Evolutionary conservation across 2,888 invertebrate genomes (phyloP).

Genomic region (Pachliopta kotzebuea): DNA sequence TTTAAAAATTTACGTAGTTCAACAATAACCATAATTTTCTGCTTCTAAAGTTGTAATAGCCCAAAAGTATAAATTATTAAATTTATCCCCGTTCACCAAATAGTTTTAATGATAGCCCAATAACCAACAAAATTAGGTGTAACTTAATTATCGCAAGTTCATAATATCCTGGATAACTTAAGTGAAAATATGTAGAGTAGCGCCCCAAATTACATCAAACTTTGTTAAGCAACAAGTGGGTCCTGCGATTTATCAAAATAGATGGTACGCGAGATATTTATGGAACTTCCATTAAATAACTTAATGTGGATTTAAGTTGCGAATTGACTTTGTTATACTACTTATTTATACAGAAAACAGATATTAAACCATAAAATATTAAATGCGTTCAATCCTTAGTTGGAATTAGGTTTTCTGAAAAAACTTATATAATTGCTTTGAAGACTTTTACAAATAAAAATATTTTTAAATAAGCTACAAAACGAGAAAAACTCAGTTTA

Average conservation of each 20-base stretch:
- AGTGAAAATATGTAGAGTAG: constrained; percentile 21
- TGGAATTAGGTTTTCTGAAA: neutral
- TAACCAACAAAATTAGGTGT: constrained; percentile 10
- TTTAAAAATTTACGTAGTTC: no score
- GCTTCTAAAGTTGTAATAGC: no score
- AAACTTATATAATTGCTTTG: neutral
- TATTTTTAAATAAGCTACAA: no score
- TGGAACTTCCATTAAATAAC: neutral
- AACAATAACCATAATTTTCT: no score
- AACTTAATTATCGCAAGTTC: constrained; percentile 24
- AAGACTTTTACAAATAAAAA: neutral
- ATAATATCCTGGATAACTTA: constrained; percentile 18
- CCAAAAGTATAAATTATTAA: no score
- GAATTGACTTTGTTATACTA: neutral
- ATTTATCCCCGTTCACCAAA: neutral
- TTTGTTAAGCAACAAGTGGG: constrained; percentile 20
- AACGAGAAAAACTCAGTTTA: no score
- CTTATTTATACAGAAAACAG: neutral
- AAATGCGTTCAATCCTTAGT: neutral
- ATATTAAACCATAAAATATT: neutral
- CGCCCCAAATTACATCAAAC: constrained; percentile 20
- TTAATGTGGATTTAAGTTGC: neutral
- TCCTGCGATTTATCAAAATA: constrained; percentile 19
- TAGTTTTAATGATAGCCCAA: neutral
- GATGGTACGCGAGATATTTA: constrained; percentile 3